These are phyloP conservation scores for Podilymbus podiceps DNA, from an alignment of 2,113 vertebrate species.

Conservation along the genomic window DNA sequence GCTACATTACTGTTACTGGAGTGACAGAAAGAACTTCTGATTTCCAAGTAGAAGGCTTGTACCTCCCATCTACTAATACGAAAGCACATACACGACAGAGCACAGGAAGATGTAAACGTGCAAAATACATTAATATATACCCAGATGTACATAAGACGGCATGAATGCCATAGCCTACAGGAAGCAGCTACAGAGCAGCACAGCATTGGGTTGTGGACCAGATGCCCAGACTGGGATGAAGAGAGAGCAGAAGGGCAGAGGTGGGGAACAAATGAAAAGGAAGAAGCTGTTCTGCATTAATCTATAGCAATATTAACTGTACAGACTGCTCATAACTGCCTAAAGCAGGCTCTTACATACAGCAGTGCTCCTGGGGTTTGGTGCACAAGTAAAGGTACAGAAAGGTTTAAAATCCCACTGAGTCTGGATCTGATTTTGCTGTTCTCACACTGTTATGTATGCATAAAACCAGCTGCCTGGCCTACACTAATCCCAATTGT, in stretches of 20 bases:
- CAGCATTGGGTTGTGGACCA: background rate
- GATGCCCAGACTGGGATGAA: background rate
- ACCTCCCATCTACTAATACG: background rate
- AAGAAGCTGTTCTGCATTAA: background rate
- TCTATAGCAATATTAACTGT: background rate
- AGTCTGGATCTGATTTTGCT: background rate
- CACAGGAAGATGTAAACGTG: background rate
- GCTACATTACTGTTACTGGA: background rate
- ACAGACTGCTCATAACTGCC: background rate
- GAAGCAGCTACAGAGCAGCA: background rate
- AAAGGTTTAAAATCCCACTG: background rate
- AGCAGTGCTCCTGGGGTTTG: background rate
- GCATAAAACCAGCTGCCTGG: background rate
- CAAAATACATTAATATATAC: background rate
- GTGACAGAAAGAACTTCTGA: background rate
- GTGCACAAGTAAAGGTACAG: background rate
- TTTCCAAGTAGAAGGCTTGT: background rate
- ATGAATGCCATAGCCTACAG: background rate
- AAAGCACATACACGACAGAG: background rate
- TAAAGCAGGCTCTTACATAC: background rate
- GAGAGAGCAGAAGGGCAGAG: background rate
- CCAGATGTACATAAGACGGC: background rate
- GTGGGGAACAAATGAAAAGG: background rate
- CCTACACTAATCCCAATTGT: background rate
- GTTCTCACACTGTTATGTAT: background rate